Base-by-base conservation (phyloP, 2,888 invertebrate species). In the Euplagia quadripunctaria region DNA sequence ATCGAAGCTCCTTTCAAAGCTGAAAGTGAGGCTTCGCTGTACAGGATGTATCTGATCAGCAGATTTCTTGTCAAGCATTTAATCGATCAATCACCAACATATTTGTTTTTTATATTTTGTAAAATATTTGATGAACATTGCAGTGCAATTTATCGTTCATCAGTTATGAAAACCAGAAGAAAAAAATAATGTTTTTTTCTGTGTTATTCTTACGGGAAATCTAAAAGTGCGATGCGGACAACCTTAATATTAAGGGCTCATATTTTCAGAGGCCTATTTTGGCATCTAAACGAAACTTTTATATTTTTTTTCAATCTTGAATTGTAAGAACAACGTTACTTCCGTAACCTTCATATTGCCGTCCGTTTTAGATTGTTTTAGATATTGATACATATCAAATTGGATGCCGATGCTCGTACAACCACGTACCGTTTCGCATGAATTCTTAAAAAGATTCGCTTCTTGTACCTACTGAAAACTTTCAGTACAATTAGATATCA, bases 351-450 rank as follows among this genome's bases (percentile, higher is more conserved):
- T 69, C 49, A 63, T 51, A 49, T 51, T 64, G 64, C 41, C 49
- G 8, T 49, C 55, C 42, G 42, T 64, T 70, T 64, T 20, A n/a
- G 51, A 43, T 42, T 70, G 64, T 52, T 64, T 64, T 64, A 5
- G 52, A 70, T 70, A 70, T 70, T 64, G 64, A 70, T 70, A 70
- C 70, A 55, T 70, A 43, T 70, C 70, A 70, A 43, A 64, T 52
- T 64, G 64, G 64, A 49, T 43, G 8, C 46, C 46, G 55, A 49
- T 41, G 42, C 16, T 64, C 51, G 46, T 11, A 64, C 52, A 51
- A 17, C 16, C 42, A 49, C 42, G 64, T 64, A 52, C 61, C 51
- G 64, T 61, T 49, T 12, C 61, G 41, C 42, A 68, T 73, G 67
- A 68, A 73, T 68, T 75, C 31, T 68, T 64, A n/a, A 71, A 68